phyloP scores from a whole-genome alignment of 2,888 invertebrate species.

The Synergus gifuensis region DNA sequence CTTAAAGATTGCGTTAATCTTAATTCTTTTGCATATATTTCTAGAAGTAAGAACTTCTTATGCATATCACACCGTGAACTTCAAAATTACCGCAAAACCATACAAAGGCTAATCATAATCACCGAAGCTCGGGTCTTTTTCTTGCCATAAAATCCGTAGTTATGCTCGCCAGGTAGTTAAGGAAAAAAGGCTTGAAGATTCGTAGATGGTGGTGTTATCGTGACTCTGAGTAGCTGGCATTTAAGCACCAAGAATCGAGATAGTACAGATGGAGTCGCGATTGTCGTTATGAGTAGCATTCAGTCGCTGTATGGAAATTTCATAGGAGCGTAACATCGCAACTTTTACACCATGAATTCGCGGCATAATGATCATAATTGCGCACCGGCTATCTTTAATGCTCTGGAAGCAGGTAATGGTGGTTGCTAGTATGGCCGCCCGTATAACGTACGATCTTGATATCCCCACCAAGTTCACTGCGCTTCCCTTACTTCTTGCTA shows the following conservation, averaged over 20 bases:
- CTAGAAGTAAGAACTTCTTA: not conserved
- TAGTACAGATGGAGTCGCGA: constrained; percentile 9
- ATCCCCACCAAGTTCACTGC: constrained; percentile 62
- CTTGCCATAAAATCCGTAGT: not conserved
- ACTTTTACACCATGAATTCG: constrained; percentile 57
- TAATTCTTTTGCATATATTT: too few relatives aligned
- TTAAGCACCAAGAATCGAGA: constrained; percentile 1
- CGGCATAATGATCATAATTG: constrained; percentile 74
- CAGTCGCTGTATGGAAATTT: constrained; percentile 60
- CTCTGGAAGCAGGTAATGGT: constrained; percentile 70
- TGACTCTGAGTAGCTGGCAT: not conserved
- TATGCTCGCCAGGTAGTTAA: constrained; percentile 13
- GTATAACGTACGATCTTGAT: constrained; percentile 75
- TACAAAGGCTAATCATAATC: not conserved
- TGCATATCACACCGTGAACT: not conserved
- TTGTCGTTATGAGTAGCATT: constrained; percentile 49
- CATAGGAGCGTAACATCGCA: constrained; percentile 61
- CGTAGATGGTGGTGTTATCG: constrained; percentile 19
- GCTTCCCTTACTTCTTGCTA: constrained; percentile 45
- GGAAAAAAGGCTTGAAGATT: not conserved
- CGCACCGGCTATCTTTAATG: constrained; percentile 73
- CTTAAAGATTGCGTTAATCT: too few relatives aligned
- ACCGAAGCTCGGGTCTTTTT: not conserved
- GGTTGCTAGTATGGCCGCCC: constrained; percentile 73
- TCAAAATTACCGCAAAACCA: not conserved